These are phyloP conservation scores for Brachionus koreanus DNA, from an alignment of 1,140 invertebrate genomes.

Conservation along the genomic window DNA sequence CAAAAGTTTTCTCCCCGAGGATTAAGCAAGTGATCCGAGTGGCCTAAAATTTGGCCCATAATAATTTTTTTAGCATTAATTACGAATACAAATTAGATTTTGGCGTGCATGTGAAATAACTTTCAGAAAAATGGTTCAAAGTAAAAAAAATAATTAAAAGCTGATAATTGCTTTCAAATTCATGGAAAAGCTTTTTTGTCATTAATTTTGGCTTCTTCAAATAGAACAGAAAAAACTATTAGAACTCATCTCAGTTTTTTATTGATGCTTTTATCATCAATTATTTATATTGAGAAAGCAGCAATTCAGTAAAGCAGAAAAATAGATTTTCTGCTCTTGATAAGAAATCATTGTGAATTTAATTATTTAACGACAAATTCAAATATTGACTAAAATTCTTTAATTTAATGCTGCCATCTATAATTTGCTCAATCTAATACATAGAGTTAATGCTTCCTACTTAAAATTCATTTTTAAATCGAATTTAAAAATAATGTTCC, in stretches of 20 bases:
- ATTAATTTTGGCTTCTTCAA: neutral
- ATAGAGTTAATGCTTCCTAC: neutral
- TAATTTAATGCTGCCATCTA: neutral
- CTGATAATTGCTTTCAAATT: neutral
- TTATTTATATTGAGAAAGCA: neutral
- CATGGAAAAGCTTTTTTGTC: neutral
- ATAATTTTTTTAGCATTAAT: neutral
- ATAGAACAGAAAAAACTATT: neutral
- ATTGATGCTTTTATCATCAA: neutral
- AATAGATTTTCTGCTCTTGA: neutral
- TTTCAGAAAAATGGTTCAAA: neutral
- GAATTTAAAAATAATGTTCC: neutral
- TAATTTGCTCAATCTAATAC: neutral
- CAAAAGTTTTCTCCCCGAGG: neutral
- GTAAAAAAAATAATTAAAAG: neutral
- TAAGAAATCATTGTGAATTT: neutral
- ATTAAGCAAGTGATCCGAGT: neutral
- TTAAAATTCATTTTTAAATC: neutral
- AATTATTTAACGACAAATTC: neutral
- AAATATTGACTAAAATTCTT: conserved; percentile 3
- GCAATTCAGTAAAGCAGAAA: neutral
- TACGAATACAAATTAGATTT: neutral
- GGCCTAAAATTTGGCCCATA: neutral
- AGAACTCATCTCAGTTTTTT: neutral
- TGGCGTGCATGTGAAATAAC: neutral